Evolutionary conservation across 37 sponge, comb jelly and placozoan species (phyloP).

Genomic region (Eunapius fragilis): DNA sequence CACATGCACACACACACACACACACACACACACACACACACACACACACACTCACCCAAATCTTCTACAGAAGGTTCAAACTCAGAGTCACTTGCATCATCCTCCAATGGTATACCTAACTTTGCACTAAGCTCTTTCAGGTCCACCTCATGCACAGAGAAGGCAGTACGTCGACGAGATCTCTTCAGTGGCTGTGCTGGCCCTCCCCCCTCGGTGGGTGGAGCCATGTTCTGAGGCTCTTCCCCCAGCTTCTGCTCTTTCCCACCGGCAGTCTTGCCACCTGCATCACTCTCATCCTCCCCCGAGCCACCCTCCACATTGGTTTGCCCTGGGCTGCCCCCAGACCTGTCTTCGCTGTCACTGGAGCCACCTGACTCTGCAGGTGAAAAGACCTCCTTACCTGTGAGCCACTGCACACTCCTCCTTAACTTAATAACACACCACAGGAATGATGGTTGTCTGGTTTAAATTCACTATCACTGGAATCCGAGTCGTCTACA

Average conservation of each 20-base stretch:
- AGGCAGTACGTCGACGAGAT: conserved; percentile 97
- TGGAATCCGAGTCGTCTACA: conserved; percentile 50
- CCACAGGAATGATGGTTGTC: conserved; percentile 3
- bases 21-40: neutral
- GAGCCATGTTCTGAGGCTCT: neutral
- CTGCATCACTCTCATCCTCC: neutral
- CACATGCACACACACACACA: neutral
- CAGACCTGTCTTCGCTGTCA: neutral
- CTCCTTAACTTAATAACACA: neutral
- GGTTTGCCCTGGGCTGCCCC: neutral
- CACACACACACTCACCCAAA: neutral
- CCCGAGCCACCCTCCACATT: neutral
- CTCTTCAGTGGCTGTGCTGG: conserved; percentile 70
- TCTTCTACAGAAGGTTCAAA: neutral
- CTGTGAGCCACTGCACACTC: neutral
- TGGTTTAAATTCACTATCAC: conserved; percentile 58
- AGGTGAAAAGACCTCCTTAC: neutral
- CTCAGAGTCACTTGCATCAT: neutral
- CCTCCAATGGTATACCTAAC: neutral
- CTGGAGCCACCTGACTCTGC: neutral
- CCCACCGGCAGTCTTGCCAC: neutral
- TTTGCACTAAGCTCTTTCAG: neutral
- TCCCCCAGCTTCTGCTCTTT: neutral
- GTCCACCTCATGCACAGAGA: conserved; percentile 64
- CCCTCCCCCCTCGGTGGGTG: conserved; percentile 52